Percentiles rank a stretch among this genome's conserved stretches.
Conservation (phyloP, 2,888 invertebrate species). For the Drosophila fulvimacula region DNA sequence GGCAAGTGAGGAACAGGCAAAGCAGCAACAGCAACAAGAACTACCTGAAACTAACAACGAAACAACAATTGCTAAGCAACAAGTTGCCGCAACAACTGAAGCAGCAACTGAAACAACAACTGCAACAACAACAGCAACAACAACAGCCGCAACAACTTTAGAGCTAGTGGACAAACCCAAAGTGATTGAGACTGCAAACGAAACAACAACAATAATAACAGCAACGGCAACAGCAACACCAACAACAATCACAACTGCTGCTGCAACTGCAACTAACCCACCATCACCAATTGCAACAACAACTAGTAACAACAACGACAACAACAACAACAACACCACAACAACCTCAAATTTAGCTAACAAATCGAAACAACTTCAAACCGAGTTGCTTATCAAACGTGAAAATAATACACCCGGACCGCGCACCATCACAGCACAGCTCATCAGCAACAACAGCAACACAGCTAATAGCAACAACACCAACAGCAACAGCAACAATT, state of each 20-base stretch:
- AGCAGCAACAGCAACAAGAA: constrained; percentile 54
- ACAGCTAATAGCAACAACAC: constrained; percentile 27
- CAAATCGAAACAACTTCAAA: constrained; percentile 27
- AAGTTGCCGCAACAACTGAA: constrained; percentile 32
- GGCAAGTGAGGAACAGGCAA: constrained; percentile 79
- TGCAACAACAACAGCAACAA: constrained; percentile 16
- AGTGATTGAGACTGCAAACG: constrained; percentile 48
- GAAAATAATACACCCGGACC: constrained; percentile 69
- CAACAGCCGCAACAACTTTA: constrained; percentile 28
- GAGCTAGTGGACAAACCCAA: constrained; percentile 48
- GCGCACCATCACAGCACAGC: constrained; percentile 69
- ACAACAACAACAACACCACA: constrained; percentile 33
- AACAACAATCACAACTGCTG: constrained; percentile 42
- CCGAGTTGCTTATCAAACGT: constrained; percentile 65
- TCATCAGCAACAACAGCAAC: constrained; percentile 46
- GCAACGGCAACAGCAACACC: constrained; percentile 31
- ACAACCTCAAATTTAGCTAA: constrained; percentile 30
- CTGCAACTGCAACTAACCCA: constrained; percentile 43
- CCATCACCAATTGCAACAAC: constrained; percentile 26
- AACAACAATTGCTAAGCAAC: constrained; percentile 26
- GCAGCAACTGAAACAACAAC: constrained; percentile 25
- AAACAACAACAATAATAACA: constrained; percentile 28
- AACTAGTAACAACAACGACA: constrained; percentile 11
- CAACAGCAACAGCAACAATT: constrained; percentile 42
- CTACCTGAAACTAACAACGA: constrained; percentile 51